A percentile compares a stretch with the other conserved stretches of the same genome.
Conservation (phyloP, 2,888 invertebrate species). For the Petrolisthes manimaculis region DNA sequence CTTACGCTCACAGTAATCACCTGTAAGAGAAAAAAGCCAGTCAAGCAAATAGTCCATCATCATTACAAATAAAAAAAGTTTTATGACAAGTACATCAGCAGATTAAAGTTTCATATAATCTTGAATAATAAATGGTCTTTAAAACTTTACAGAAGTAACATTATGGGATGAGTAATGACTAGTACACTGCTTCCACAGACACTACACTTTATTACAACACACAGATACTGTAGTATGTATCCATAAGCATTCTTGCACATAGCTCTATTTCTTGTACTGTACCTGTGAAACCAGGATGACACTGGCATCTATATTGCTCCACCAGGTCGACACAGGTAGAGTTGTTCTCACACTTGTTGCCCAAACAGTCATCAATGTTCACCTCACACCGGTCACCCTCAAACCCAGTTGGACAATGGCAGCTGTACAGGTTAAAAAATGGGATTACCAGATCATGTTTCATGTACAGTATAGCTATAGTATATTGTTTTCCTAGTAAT, state of each 20-base stretch:
- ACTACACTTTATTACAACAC: too few species aligned
- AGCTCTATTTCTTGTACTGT: too few species aligned
- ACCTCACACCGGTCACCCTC: constrained; percentile 94
- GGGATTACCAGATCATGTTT: neutral
- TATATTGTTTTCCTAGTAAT: too few species aligned
- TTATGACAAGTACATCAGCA: neutral
- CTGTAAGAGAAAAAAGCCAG: constrained; percentile 28
- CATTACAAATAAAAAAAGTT: neutral
- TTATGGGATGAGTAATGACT: too few species aligned
- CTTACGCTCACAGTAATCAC: constrained; percentile 91
- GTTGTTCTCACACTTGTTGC: constrained; percentile 79
- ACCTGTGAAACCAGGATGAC: constrained; percentile 89
- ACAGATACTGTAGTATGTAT: too few species aligned
- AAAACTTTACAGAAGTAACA: too few species aligned
- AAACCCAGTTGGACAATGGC: constrained; percentile 91
- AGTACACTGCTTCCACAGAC: too few species aligned
- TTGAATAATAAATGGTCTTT: too few species aligned
- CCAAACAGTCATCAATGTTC: constrained; percentile 94
- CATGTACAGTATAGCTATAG: too few species aligned
- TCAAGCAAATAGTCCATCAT: neutral
- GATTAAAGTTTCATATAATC: neutral
- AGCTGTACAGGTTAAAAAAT: constrained; percentile 74
- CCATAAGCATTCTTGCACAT: too few species aligned
- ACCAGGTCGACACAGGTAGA: constrained; percentile 65
- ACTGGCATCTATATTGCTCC: constrained; percentile 85